Percentiles rank a stretch among this genome's conserved stretches.
These are phyloP conservation scores for Malacoctenus gilli DNA, from an alignment of 2,797 vertebrate genomes.

Conservation along the genomic window DNA sequence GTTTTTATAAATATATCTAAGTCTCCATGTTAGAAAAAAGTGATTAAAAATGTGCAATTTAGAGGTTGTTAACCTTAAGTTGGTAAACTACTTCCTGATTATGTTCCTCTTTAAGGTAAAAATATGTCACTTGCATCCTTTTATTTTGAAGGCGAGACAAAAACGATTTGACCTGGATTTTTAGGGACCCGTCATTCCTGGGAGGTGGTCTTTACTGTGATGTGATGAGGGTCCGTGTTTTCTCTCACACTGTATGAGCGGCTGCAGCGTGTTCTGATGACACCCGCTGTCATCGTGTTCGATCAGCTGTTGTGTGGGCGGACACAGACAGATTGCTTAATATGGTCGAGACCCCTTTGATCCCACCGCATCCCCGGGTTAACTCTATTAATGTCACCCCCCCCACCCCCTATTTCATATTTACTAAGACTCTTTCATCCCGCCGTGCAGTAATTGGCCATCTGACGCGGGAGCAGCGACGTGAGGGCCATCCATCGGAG, in stretches of 20 bases:
- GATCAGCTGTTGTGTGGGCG: slow-evolving; percentile 60
- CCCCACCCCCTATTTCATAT: slow-evolving; percentile 75
- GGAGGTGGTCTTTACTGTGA: slow-evolving; percentile 71
- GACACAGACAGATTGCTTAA: slow-evolving; percentile 81
- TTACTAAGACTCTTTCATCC: slow-evolving; percentile 77
- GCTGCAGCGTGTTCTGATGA: slow-evolving; percentile 64
- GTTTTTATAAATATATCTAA: too few species aligned
- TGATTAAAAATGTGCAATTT: too few species aligned
- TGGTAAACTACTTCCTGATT: too few species aligned
- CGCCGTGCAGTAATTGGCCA: slow-evolving; percentile 74
- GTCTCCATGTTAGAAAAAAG: too few species aligned
- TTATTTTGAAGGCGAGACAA: too few species aligned
- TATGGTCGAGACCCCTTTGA: slow-evolving; percentile 75
- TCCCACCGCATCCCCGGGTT: slow-evolving; percentile 67
- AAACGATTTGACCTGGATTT: too few species aligned
- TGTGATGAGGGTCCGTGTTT: too few species aligned
- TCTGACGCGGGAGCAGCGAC: slow-evolving; percentile 75
- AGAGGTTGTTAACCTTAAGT: too few species aligned
- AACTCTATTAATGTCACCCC: slow-evolving; percentile 84
- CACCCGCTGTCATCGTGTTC: slow-evolving; percentile 64
- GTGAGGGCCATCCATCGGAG: slow-evolving; percentile 76
- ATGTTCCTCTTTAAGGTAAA: too few species aligned
- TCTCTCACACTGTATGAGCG: too few species aligned
- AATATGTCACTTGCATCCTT: too few species aligned
- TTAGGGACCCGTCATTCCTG: too few species aligned